Conservation (phyloP, 2,113 vertebrate genomes). For the Lutjanus erythropterus region DNA sequence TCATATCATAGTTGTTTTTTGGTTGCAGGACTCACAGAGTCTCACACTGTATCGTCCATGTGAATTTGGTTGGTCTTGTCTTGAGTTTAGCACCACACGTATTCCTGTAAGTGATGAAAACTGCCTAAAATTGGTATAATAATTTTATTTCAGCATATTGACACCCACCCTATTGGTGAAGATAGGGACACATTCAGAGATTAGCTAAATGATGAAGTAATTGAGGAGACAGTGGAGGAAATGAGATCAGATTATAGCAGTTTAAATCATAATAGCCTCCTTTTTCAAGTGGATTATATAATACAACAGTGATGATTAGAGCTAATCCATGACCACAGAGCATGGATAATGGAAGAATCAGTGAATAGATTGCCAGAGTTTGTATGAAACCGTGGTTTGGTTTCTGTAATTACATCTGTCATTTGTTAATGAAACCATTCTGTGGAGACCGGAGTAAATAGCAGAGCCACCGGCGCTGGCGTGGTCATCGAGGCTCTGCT, state of each 20-base stretch:
- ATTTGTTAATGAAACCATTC: slow-evolving; percentile 52
- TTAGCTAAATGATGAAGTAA: slow-evolving; percentile 48
- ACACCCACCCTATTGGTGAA: not conserved
- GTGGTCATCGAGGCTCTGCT: not conserved
- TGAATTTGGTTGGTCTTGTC: not conserved
- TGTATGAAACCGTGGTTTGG: slow-evolving; percentile 47
- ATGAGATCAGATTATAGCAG: slow-evolving; percentile 65
- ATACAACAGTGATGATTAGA: slow-evolving; percentile 65
- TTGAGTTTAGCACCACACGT: not conserved
- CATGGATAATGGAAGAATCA: slow-evolving; percentile 53
- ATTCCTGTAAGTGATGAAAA: not conserved
- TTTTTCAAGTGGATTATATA: slow-evolving; percentile 67
- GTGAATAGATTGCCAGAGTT: slow-evolving; percentile 36
- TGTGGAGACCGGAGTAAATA: slow-evolving; percentile 25
- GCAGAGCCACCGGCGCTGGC: not conserved
- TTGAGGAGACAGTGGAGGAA: slow-evolving; percentile 48
- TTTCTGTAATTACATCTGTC: slow-evolving; percentile 50
- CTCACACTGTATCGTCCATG: not conserved
- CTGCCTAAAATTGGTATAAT: not conserved
- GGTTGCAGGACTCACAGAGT: not conserved
- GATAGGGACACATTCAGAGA: slow-evolving; percentile 36
- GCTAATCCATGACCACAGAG: slow-evolving; percentile 67
- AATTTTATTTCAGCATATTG: slow-evolving; percentile 26
- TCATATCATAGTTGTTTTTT: not conserved
- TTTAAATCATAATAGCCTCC: slow-evolving; percentile 62